Evolutionary conservation across 1,140 invertebrate species (phyloP), one percentile per base, ranked within the genome.

Genomic region (Pomacea maculata): DNA sequence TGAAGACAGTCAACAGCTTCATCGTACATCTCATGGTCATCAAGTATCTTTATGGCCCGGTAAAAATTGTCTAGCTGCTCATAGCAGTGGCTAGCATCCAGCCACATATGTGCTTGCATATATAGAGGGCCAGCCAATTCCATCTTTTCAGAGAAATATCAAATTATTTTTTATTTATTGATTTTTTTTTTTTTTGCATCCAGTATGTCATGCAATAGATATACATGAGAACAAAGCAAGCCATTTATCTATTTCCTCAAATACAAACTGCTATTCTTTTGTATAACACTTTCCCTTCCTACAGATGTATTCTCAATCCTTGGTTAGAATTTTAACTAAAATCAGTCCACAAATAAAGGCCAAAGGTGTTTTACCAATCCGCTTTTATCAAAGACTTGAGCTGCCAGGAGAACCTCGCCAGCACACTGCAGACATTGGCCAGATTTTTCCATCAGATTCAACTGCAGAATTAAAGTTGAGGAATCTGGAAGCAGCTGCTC

Each of bases 401-500:
- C 87, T 29, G 86, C 82, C 17, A 89, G 79, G 45, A 84, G 80
- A 54, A 81, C 82, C 68, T 89, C 87, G 25, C 83, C 75, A 34
- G 88, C 85, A 82, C 87, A 87, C 81, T 87, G 85, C 45, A 90
- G 82, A 78, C 88, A 90, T 19, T 82, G 77, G 0, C 85, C 87
- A 52, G 89, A 87, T 55, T 85, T 82, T 19, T 67, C 64, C n/a
- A 83, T 78, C 65, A 78, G 76, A 25, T 70, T 78, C 64, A 45
- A 78, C 6, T 65, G 65, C 15, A 68, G 67, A 21, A 67, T 45
- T 52, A 78, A 25, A 45, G 65, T 70, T 52, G 15, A 0, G 1
- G 65, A 25, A 12, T 45, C 8, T n/a, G 25, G 19, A 63, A 17
- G n/a, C 65, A 70, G 52, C 61, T 70, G 52, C 21, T 79, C 70